Percentiles rank a stretch among this genome's conserved stretches.
These are phyloP conservation scores for Strigamia crassipes DNA, from an alignment of 2,888 invertebrate species.

Conservation along the genomic window DNA sequence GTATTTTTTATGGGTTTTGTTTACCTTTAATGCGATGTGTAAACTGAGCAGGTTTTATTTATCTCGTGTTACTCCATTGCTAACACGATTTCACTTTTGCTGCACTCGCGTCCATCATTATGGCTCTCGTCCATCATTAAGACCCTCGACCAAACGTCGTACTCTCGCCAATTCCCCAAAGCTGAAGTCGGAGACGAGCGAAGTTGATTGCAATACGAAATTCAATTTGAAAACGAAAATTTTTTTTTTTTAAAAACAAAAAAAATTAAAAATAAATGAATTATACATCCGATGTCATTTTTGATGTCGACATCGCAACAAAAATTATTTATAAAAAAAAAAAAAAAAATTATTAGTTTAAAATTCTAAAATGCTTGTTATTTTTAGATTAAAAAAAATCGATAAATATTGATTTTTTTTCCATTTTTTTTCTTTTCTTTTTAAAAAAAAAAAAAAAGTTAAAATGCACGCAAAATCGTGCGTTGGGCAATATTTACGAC, in stretches of 20 bases:
- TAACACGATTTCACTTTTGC: conserved; percentile 10
- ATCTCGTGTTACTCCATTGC: not conserved
- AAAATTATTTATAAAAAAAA: not conserved
- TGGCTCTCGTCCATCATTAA: not conserved
- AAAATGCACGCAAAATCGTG: too few species aligned
- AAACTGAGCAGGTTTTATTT: not conserved
- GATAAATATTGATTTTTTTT: not conserved
- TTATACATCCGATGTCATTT: too few species aligned
- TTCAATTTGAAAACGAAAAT: not conserved
- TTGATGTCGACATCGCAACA: too few species aligned
- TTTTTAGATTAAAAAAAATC: not conserved
- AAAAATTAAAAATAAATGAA: not conserved
- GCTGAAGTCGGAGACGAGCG: not conserved
- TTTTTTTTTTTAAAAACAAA: too few species aligned
- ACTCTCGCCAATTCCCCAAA: not conserved
- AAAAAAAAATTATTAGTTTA: not conserved
- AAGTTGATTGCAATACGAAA: not conserved
- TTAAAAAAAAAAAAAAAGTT: too few species aligned
- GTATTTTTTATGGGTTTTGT: too few species aligned
- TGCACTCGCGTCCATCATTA: conserved; percentile 1
- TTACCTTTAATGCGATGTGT: too few species aligned
- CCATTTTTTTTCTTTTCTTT: too few species aligned
- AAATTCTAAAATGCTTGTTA: not conserved
- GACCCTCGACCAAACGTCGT: not conserved
- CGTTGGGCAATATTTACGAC: too few species aligned